Evolutionary conservation across 2,888 invertebrate genomes (phyloP), one percentile per base, ranked within the genome.

Genomic region (Nudaria mundana): DNA sequence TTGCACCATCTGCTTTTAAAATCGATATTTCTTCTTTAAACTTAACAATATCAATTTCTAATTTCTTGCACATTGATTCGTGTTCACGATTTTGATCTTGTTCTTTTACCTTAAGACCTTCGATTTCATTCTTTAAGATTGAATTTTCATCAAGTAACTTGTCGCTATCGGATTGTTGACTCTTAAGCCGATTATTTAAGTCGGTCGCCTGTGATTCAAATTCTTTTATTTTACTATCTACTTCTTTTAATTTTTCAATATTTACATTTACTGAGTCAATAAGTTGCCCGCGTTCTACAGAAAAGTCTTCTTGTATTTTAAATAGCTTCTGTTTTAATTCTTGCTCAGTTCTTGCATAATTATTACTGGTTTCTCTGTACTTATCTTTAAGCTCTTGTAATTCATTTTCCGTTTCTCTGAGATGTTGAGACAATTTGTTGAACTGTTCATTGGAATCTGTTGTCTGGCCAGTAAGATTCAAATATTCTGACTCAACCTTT

Each of bases 381-480:
- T 84, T 83, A 41, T 90, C 87, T 60, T 89, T 83, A 2, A 91
- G 61, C 4, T 81, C 76, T 58, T 91, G 89, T 23, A 91, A 75
- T 48, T 91, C 89, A 52, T 87, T 90, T 62, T 92, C 92, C 28
- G 91, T 90, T 11, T 84, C 82, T 56, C 90, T 87, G 1, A 92
- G 68, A 52, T 91, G 89, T 48, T 90, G 89, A 3, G 90, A 88
- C 22, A 92, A 69, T 52, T 90, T 87, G 40, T 83, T 76, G 33
- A 92, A 83, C 56, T 92, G 90, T 41, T 89, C 90, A 55, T 90
- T 91, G 1, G 92, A 92, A 66, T 92, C 90, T 10, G 89, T 90
- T 0, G 91, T 86, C 47, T 91, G 90, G 29, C 88, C 91, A 33
- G 91, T 91, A 24, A 93, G 67, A 61, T 86, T 88, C 35, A 90